Base-by-base conservation (phyloP, 2,888 invertebrate species). In the Panopea generosa region DNA sequence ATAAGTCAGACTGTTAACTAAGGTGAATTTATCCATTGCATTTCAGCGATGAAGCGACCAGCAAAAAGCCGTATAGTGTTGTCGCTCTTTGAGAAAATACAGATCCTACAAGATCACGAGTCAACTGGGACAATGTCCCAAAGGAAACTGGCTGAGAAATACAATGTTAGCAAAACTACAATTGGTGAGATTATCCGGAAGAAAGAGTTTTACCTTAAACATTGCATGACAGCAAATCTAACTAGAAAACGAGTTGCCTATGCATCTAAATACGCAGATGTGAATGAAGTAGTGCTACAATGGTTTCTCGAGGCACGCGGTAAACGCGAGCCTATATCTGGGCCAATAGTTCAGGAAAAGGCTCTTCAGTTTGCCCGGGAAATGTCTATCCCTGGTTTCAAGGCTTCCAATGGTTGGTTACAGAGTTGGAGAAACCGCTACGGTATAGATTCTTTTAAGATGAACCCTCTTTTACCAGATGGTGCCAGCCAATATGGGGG, bases 341-440 rank as follows among this genome's bases (percentile, higher is more conserved):
- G 73, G 3, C 56, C 67, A 16, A 73, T 73, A 50, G 60, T 73
- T 38, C 67, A 61, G n/a, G 67, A 73, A 45, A 73, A 73, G 55
- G 73, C 73, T 2, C 52, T 73, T 14, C 60, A 73, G 29, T 49
- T 67, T 14, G 73, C 73, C 0, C 52, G 62, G 29, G 50, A 60
- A 33, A 61, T 73, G 29, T 33, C 52, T 9, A 47, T 55, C 4
- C 47, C 22, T n/a, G 67, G 67, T 29, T 73, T 73, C n/a, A 73
- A 73, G 45, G 73, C 61, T 2, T 73, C 73, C 9, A 73, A 73
- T 27, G 73, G 73, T 1, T 73, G 73, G 73, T 43, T 73, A 18
- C 50, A 53, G 20, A 72, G 72, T 24, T 72, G 72, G 72, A 57
- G 52, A n/a, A 60, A 55, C 43, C 52, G 73, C 1, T 73, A 62